Percentiles rank a stretch among this genome's conserved stretches.
Evolutionary conservation across 2,797 vertebrate species (phyloP).

Genomic region (Molossus molossus): DNA sequence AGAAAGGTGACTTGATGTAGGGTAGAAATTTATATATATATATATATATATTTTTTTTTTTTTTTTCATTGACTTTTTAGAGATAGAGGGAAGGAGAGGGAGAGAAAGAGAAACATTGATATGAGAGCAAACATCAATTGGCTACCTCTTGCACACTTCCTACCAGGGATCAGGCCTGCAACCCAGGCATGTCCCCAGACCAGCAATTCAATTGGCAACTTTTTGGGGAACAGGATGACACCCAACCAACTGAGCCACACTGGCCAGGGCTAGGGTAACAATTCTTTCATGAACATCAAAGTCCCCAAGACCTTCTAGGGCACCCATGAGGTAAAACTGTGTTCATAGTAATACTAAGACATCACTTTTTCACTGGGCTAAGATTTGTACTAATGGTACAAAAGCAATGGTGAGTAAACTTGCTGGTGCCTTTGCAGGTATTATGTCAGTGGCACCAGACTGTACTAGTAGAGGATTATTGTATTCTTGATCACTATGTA

Average conservation of each 20-base stretch:
- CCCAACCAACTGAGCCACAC: no score
- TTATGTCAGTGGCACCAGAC: neutral
- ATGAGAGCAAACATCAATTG: no score
- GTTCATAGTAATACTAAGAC: neutral
- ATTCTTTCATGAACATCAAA: neutral
- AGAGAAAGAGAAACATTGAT: no score
- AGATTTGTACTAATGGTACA: neutral
- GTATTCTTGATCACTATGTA: neutral
- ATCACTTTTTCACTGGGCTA: neutral
- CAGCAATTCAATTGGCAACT: no score
- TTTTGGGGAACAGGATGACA: no score
- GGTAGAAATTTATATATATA: neutral
- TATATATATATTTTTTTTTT: no score
- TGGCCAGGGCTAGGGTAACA: neutral
- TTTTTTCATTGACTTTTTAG: no score
- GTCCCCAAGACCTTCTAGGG: neutral
- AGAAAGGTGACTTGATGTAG: neutral
- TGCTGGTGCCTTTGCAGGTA: neutral
- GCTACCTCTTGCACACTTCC: no score
- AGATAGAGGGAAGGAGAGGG: no score
- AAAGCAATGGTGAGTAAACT: neutral
- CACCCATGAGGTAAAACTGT: neutral
- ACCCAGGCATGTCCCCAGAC: no score
- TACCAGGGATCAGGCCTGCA: no score
- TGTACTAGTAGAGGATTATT: neutral